phyloP scores from a whole-genome alignment of 2,113 vertebrate species.

The Theropithecus gelada region DNA sequence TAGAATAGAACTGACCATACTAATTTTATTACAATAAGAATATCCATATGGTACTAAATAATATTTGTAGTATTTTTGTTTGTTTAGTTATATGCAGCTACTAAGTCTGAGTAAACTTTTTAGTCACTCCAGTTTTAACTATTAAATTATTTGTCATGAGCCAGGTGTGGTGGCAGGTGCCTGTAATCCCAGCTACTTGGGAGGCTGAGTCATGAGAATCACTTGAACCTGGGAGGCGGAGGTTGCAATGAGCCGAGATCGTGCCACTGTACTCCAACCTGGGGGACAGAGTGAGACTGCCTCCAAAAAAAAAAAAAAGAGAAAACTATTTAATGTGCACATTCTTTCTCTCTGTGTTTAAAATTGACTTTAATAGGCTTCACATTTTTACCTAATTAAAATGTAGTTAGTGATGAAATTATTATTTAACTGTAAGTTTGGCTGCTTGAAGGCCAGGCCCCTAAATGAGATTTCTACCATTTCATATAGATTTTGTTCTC shows the following conservation, averaged over 20 bases:
- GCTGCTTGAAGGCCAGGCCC: neutral
- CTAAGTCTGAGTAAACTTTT: neutral
- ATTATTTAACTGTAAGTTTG: neutral
- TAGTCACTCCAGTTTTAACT: neutral
- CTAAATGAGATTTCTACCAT: slow-evolving; percentile 27
- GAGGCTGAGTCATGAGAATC: no score
- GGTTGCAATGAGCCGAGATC: no score
- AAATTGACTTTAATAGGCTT: neutral
- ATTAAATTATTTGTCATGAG: neutral
- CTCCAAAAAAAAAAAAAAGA: no score
- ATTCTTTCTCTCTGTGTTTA: neutral
- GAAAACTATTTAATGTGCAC: neutral
- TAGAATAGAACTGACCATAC: neutral
- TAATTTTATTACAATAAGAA: neutral
- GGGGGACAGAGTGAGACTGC: no score
- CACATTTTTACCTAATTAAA: neutral
- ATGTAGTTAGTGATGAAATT: neutral
- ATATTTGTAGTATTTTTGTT: neutral
- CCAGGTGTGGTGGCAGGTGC: no score
- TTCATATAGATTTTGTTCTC: neutral
- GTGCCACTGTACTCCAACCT: no score
- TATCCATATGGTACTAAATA: no score
- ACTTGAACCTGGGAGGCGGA: no score
- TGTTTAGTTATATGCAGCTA: neutral
- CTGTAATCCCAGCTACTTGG: no score